phyloP scores from a whole-genome alignment of 2,113 vertebrate species.

The Brachypteracias leptosomus region DNA sequence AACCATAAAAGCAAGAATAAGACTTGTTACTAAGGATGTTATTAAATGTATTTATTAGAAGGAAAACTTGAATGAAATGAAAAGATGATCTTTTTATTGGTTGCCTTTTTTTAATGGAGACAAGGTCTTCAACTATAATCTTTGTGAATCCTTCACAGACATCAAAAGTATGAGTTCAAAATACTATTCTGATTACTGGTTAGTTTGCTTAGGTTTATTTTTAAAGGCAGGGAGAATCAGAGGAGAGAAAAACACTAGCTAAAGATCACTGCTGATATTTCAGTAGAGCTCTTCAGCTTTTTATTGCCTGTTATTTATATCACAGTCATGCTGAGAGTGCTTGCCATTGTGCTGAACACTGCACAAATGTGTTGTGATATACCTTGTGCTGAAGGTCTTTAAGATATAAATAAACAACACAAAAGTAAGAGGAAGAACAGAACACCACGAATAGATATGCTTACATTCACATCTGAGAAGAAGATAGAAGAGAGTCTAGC shows the following conservation, averaged over 20 bases:
- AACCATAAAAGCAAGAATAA: background rate
- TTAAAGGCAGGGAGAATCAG: background rate
- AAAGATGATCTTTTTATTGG: background rate
- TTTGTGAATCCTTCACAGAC: background rate
- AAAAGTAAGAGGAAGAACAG: background rate
- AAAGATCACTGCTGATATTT: conserved; percentile 24
- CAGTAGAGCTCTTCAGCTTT: background rate
- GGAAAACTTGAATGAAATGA: background rate
- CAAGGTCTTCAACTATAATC: background rate
- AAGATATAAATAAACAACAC: conserved; percentile 9
- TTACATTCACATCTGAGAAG: background rate
- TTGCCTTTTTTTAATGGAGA: background rate
- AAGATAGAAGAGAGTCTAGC: background rate
- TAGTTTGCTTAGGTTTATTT: conserved; percentile 17
- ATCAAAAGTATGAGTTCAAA: background rate
- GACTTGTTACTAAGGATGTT: background rate
- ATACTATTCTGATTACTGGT: background rate
- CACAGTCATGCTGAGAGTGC: background rate
- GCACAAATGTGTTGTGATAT: background rate
- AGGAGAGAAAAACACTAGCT: background rate
- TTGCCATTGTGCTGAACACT: background rate
- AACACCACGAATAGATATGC: background rate
- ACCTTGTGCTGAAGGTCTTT: background rate
- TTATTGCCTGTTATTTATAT: conserved; percentile 44
- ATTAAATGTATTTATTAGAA: conserved; percentile 32